Conservation (phyloP, 2,888 invertebrate species). For the Eutolmus rufibarbis region DNA sequence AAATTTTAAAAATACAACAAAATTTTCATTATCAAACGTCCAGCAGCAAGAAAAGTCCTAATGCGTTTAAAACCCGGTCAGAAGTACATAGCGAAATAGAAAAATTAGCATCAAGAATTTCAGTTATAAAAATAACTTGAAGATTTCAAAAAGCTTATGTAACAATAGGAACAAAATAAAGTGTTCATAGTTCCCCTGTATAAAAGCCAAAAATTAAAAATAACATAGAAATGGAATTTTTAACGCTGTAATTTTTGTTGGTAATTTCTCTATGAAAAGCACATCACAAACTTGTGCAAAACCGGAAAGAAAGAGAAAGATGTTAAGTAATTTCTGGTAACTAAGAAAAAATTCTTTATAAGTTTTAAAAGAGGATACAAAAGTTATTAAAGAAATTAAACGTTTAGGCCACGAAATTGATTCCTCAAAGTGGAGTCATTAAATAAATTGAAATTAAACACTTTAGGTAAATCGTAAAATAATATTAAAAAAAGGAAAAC, state of each 20-base stretch:
- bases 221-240: background rate
- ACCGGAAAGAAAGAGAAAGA: background rate
- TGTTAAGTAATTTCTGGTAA: slow-evolving; percentile 37
- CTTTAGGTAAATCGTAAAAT: slow-evolving; percentile 26
- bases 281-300: background rate
- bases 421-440: background rate
- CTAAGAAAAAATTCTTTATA: background rate
- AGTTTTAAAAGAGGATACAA: background rate
- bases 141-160: background rate
- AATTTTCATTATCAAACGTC: background rate
- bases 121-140: background rate
- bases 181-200: too few species aligned
- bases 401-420: slow-evolving; percentile 30
- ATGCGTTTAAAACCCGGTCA: background rate
- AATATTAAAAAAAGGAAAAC: slow-evolving; percentile 1
- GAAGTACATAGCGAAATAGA: background rate
- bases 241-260: background rate
- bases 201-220: too few species aligned
- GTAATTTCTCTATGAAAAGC: background rate
- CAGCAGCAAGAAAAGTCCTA: background rate
- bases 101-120: background rate
- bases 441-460: slow-evolving; percentile 27
- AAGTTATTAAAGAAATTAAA: slow-evolving; percentile 12
- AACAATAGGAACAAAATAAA: background rate
- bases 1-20: background rate